Evolutionary conservation across 2,888 invertebrate genomes (phyloP).

Genomic region (Herminia tarsipennalis): DNA sequence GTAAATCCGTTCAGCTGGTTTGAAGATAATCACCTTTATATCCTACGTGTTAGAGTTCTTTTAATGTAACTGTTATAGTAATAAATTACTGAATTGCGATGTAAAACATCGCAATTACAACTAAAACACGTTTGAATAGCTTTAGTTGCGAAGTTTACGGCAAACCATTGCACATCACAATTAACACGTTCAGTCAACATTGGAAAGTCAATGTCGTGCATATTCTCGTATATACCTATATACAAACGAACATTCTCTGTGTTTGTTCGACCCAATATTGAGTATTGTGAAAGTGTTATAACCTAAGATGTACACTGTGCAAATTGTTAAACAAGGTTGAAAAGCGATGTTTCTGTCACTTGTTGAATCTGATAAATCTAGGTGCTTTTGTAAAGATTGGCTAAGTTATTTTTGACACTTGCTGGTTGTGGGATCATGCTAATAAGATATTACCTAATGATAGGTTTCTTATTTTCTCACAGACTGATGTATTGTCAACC

Average conservation of each 20-base stretch:
- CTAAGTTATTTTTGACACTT: too few species aligned
- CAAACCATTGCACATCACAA: slow-evolving; percentile 13
- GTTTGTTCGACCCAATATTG: slow-evolving; percentile 27
- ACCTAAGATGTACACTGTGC: slow-evolving; percentile 19
- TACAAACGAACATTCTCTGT: slow-evolving; percentile 7
- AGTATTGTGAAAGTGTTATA: slow-evolving; percentile 35
- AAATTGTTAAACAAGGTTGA: slow-evolving; percentile 25
- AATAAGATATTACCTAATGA: too few species aligned
- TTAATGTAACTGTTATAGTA: too few species aligned
- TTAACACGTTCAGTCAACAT: slow-evolving; percentile 11
- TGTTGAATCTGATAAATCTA: slow-evolving; percentile 9
- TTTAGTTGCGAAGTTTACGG: slow-evolving; percentile 4
- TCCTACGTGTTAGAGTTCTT: too few species aligned
- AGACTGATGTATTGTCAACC: too few species aligned
- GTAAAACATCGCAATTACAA: too few species aligned
- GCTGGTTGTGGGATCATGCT: too few species aligned
- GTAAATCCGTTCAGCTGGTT: too few species aligned
- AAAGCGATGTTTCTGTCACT: slow-evolving; percentile 11
- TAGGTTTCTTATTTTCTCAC: too few species aligned
- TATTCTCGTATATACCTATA: slow-evolving; percentile 11
- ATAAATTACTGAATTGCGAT: too few species aligned
- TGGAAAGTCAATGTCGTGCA: slow-evolving; percentile 43
- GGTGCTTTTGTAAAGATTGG: not conserved
- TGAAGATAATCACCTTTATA: too few species aligned
- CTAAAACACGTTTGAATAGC: not conserved